Base-by-base conservation (phyloP, 2,113 vertebrate species). In the Paraplagusia blochii region DNA sequence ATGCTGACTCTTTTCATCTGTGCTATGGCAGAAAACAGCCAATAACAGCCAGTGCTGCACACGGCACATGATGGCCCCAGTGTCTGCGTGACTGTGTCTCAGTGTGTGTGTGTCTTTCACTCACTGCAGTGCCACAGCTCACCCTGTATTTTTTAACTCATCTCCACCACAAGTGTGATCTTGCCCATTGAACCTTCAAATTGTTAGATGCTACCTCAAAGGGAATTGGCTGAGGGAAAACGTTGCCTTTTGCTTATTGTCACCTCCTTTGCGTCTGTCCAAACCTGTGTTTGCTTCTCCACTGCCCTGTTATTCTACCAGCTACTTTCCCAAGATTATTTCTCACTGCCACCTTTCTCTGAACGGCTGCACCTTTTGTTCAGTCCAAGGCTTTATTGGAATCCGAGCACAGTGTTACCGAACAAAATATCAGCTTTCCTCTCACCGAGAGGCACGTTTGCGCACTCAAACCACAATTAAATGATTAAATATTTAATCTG, bases 181-280 rank as follows among this genome's bases (percentile, higher is more conserved):
- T 82, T 81, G 72, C 65, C 71, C 75, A 85, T 77, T 80, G 77
- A 85, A 83, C 82, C 82, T 77, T 84, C 76, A 84, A 86, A 87
- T 87, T 85, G 84, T 81, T 74, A 74, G 79, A 84, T 87, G 81
- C 79, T 83, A 78, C 79, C 80, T 76, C 76, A 79, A 71, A 80
- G 68, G 60, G 70, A 79, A 81, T 72, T 66, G 72, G 72, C 66
- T 67, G 69, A 60, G 74, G 69, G 74, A 84, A 83, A 88, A 82
- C 68, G 76, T 63, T 57, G 75, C 65, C 57, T 70, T 50, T 76
- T 58, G 65, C 78, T 72, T 76, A 76, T 74, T 60, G 43, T 68
- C 72, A 63, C 74, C 63, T 58, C 73, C 72, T 59, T 54, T 72
- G 34, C 79, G 38, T 72, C 81, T 81, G 75, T 81, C 49, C 81